Base-by-base conservation (phyloP, 2,888 invertebrate species). In the Tetranychus piercei region DNA sequence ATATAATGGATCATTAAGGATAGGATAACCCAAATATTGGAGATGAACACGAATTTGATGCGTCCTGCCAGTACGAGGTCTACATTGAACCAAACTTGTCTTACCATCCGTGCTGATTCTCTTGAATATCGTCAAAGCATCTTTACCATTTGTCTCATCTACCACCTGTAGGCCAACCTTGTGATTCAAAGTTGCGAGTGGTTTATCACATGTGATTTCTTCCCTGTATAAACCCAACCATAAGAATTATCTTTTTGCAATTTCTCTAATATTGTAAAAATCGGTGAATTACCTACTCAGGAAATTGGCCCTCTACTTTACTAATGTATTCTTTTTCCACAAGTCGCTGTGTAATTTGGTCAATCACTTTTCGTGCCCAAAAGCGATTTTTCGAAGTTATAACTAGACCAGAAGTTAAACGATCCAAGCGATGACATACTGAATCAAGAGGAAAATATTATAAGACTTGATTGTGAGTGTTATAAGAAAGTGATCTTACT, bases 21-120 rank as follows among this genome's bases (percentile, higher is more conserved):
- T 97, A 18, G 99, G 99, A 84, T 90, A 92, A 69, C 97, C 94
- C 80, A 99, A 86, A 83, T 91, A 99, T 84, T 99, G 99, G 77
- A 97, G 87, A 84, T 99, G 99, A 45, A 99, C 95, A 78, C 99
- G 87, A 80, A 99, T 99, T 85, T 99, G 99, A 83, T 99, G 99
- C 89, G 97, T 99, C 77, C 99, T 86, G 1, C 99, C 99, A 1
- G 97, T 97, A 81, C 90, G 89, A 1, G 97, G 97, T 81, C 89
- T 89, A 85, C 95, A 96, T 64, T 91, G 86, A 9, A 99, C 94
- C 44, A 96, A 91, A 81, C 96, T 96, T 0, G 92, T 90, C 81
- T 88, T 89, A 3, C 89, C 88, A 83, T 95, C 92, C 84, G 86
- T 93, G 45, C 91, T 91, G 74, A 97, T 84, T 81, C 91, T 88